phyloP scores from a whole-genome alignment of 64 coral and sea anemone species.

The Porites australiensis region DNA sequence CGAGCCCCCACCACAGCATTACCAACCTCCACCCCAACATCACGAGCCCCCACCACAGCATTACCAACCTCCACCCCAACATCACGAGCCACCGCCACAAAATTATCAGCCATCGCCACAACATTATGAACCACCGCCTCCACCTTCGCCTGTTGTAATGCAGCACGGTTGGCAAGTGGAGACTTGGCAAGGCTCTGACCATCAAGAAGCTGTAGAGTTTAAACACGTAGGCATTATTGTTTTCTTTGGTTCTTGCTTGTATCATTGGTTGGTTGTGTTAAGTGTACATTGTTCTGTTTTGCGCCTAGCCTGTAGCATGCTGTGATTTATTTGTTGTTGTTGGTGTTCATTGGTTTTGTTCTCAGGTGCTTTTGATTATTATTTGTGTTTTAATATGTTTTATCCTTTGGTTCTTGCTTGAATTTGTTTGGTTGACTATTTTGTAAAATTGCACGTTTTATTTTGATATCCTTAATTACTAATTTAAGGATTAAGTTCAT shows the following conservation, averaged over 20 bases:
- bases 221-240: conserved; percentile 42
- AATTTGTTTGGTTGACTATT: too few relatives aligned
- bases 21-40: background rate
- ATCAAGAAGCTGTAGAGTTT: conserved; percentile 17
- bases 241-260: conserved; percentile 14
- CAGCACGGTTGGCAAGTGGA: conserved; percentile 11
- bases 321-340: background rate
- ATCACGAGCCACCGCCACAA: background rate
- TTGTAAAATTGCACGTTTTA: too few relatives aligned
- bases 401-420: too few relatives aligned
- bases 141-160: background rate
- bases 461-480: too few relatives aligned
- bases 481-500: too few relatives aligned
- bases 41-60: background rate
- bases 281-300: background rate
- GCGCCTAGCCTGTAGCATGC: background rate
- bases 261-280: background rate
- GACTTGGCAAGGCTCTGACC: conserved; percentile 11
- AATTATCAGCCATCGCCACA: background rate
- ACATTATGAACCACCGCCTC: background rate
- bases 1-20: background rate
- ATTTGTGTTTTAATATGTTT: too few relatives aligned
- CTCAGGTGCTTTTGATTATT: background rate
- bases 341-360: background rate
- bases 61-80: background rate